phyloP scores from a whole-genome alignment of 2,113 vertebrate genomes.

The Pachypanchax playfairii region DNA sequence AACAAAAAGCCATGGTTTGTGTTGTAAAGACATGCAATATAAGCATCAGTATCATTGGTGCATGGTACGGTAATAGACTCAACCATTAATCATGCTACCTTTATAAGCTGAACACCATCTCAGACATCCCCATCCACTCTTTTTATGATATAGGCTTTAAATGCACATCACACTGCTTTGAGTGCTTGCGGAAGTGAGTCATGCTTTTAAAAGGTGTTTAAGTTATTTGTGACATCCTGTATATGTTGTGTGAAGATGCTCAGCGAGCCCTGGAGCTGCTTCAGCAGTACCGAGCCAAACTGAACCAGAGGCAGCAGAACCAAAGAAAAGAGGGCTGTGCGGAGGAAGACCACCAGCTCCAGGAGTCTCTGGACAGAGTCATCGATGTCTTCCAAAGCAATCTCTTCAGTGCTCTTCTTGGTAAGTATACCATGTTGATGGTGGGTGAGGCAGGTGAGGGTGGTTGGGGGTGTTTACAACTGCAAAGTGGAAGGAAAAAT shows the following conservation, averaged over 20 bases:
- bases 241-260: constrained; percentile 55
- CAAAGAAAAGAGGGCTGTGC: constrained; percentile 25
- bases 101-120: no score
- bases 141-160: no score
- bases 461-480: no score
- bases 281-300: constrained; percentile 68
- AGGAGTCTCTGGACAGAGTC: constrained; percentile 70
- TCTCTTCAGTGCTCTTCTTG: constrained; percentile 74
- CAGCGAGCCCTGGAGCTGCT: constrained; percentile 73
- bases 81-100: no score
- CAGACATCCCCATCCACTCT: no score
- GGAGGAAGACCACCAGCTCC: constrained; percentile 68
- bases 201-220: background rate
- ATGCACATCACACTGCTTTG: no score
- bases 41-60: no score
- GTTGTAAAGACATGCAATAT: no score
- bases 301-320: constrained; percentile 61
- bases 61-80: no score
- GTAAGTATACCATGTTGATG: constrained; percentile 48
- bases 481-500: background rate
- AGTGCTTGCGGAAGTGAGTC: no score
- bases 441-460: no score
- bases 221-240: background rate
- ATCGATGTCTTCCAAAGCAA: constrained; percentile 75
- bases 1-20: no score